Evolutionary conservation across 2,113 vertebrate species (phyloP), one percentile per base, ranked within the genome.

Genomic region (Tonatia bakeri): DNA sequence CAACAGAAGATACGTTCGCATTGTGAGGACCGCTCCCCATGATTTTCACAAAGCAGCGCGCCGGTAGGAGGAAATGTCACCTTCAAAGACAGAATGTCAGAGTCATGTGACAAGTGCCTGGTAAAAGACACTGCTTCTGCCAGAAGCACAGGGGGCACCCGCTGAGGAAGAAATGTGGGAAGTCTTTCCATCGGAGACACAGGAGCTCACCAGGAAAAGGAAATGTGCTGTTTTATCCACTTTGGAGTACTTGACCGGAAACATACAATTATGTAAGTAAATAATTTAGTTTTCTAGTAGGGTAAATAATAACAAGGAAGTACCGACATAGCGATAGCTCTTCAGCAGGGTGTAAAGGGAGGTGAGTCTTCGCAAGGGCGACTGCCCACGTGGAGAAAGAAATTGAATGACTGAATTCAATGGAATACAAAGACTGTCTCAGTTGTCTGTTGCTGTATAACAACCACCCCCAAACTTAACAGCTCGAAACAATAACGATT

Each of bases 271-370:
- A 90, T n/a, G 52, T n/a, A 45, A 96, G 95, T 97, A 96, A 95
- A 36, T 88, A 28, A 90, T 94, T 13, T 67, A 2, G 15, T 76
- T 94, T 90, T 84, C 81, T 31, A 88, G 22, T 5, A 59, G 65
- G 61, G 52, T 88, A 96, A 94, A 92, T 76, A 91, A 84, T 22
- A 95, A 95, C 76, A 87, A 95, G 65, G 89, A 94, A 96, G 88
- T 54, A 47, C 72, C 76, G 80, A 77, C 6, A n/a, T n/a, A 1
- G 20, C 31, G 67, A 88, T 12, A 59, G 36, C 11, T 15, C 2
- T 52, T 94, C 33, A 96, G 16, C 50, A 33, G 80, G 75, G 47
- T 77, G 13, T 77, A 77, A 77, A 77, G 45, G 17, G 45, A 61
- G 31, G 47, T 13, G 47, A 20, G 17, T 40, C 43, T 75, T 5